These are phyloP conservation scores for Ectemnius continuus DNA, from an alignment of 2,888 invertebrate species.

Conservation along the genomic window DNA sequence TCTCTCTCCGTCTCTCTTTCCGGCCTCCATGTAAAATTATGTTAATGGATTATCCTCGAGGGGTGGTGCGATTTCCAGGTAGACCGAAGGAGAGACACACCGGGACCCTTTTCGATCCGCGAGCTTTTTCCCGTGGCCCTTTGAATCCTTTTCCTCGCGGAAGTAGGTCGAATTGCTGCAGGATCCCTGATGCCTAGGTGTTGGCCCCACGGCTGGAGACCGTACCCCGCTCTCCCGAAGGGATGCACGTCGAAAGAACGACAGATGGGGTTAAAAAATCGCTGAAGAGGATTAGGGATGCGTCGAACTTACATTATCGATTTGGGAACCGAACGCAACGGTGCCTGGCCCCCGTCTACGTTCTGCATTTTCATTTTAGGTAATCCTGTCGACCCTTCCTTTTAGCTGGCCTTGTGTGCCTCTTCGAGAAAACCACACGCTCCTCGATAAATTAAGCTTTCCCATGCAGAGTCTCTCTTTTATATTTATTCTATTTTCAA, in stretches of 20 bases:
- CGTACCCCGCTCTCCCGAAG: constrained; percentile 64
- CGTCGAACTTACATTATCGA: constrained; percentile 67
- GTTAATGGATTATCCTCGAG: constrained; percentile 78
- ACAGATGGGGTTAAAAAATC: constrained; percentile 78
- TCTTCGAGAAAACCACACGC: constrained; percentile 33
- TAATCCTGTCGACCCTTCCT: constrained; percentile 65
- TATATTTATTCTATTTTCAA: not conserved
- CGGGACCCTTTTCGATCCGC: constrained; percentile 42
- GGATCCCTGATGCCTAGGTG: constrained; percentile 26
- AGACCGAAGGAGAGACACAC: constrained; percentile 43
- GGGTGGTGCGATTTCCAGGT: constrained; percentile 64
- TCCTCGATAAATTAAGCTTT: constrained; percentile 31
- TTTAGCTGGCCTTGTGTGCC: constrained; percentile 21
- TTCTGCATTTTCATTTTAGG: constrained; percentile 72
- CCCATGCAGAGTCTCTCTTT: not conserved
- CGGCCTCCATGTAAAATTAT: constrained; percentile 76
- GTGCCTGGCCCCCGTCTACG: constrained; percentile 9
- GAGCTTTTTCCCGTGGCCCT: constrained; percentile 42
- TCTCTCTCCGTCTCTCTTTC: not conserved
- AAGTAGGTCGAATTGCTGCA: constrained; percentile 67
- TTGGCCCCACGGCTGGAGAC: constrained; percentile 54
- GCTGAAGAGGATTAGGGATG: constrained; percentile 77
- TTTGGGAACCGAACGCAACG: constrained; percentile 42
- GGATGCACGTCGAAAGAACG: constrained; percentile 57
- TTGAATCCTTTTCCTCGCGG: constrained; percentile 64